These are phyloP conservation scores for Ursus arctos DNA, from an alignment of 2,113 vertebrate species.

Conservation along the genomic window DNA sequence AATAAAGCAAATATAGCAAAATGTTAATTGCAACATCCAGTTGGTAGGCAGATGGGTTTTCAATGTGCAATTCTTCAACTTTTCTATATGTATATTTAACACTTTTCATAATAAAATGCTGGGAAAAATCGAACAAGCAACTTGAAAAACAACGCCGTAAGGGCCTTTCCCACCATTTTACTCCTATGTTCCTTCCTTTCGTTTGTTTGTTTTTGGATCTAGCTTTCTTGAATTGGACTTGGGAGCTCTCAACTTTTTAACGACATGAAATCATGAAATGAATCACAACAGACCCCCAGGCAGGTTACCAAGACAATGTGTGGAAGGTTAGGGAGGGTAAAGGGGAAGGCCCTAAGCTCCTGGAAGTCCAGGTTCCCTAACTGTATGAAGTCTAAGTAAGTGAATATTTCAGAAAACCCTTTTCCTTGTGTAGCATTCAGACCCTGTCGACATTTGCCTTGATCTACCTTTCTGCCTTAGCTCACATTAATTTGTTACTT, in stretches of 20 bases:
- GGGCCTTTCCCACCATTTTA: neutral
- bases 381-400: neutral
- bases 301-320: neutral
- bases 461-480: conserved; percentile 42
- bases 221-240: neutral
- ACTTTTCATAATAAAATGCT: neutral
- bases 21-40: neutral
- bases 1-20: conserved; percentile 7
- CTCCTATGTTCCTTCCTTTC: neutral
- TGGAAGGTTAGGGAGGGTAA: neutral
- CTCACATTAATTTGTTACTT: neutral
- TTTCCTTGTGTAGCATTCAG: neutral
- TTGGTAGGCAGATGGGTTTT: neutral
- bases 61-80: neutral
- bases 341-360: neutral
- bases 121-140: neutral
- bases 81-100: neutral
- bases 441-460: conserved; percentile 31
- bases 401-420: neutral
- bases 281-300: neutral
- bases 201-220: neutral
- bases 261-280: conserved; percentile 41
- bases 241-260: conserved; percentile 6
- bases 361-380: neutral
- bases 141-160: neutral